A percentile compares a stretch with the other conserved stretches of the same genome.
phyloP scores from a whole-genome alignment of 1,140 invertebrate genomes.

The Solenopsis fugax region DNA sequence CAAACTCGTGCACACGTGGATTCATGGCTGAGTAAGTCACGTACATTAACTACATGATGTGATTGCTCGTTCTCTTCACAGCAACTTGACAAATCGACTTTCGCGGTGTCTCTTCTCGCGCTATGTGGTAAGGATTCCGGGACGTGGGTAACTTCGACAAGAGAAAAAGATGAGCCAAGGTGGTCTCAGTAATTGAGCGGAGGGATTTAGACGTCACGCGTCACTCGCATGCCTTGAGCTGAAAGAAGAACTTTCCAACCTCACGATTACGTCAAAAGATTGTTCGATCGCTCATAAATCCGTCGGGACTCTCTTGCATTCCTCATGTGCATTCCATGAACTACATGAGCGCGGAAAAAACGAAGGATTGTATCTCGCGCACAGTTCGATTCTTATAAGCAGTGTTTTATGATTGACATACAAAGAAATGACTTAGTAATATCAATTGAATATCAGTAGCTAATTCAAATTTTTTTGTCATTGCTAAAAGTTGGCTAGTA shows the following conservation, averaged over 20 bases:
- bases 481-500: no score
- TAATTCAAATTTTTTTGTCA: no score
- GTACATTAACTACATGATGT: slow-evolving; percentile 16
- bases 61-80: slow-evolving; percentile 1
- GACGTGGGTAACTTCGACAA: slow-evolving; percentile 7
- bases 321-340: slow-evolving; percentile 25
- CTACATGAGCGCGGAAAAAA: slow-evolving; percentile 21
- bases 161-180: slow-evolving; percentile 7
- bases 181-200: slow-evolving; percentile 68
- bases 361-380: not conserved
- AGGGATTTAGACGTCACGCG: slow-evolving; percentile 77
- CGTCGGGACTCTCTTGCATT: slow-evolving; percentile 52
- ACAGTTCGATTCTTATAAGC: not conserved
- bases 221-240: slow-evolving; percentile 61
- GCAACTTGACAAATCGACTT: slow-evolving; percentile 70
- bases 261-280: slow-evolving; percentile 59
- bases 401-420: not conserved
- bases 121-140: slow-evolving; percentile 23
- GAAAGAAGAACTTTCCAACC: slow-evolving; percentile 56
- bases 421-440: no score
- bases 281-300: slow-evolving; percentile 63
- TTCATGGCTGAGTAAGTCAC: not conserved
- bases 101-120: slow-evolving; percentile 33
- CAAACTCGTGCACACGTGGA: slow-evolving; percentile 8
- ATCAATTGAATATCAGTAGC: no score